These are phyloP conservation scores for Microcebus griseorufus DNA, from an alignment of 2,113 vertebrate species.

Conservation along the genomic window DNA sequence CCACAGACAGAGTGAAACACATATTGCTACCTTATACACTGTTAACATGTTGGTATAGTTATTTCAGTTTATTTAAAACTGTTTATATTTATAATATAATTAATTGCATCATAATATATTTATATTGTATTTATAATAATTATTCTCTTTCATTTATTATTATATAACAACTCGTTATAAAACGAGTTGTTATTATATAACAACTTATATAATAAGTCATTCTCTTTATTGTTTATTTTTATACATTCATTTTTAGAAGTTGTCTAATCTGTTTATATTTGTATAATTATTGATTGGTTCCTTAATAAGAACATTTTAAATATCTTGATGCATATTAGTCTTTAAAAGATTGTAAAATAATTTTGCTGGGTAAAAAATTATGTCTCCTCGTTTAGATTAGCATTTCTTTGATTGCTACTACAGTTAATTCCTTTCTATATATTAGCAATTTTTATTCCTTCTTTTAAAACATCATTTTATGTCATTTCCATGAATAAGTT, in stretches of 20 bases:
- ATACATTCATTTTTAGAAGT: not conserved
- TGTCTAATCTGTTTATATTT: not conserved
- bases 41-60: not conserved
- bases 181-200: too few relatives aligned
- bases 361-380: not conserved
- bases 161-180: not conserved
- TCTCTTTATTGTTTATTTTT: not conserved
- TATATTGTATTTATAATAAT: not conserved
- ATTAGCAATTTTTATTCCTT: not conserved
- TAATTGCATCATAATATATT: not conserved
- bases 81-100: not conserved
- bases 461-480: not conserved
- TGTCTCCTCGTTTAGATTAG: not conserved
- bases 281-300: not conserved
- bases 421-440: not conserved
- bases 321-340: not conserved
- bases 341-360: not conserved
- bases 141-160: not conserved
- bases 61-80: not conserved
- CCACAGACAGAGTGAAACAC: not conserved
- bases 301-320: not conserved
- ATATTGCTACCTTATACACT: not conserved
- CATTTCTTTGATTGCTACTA: not conserved
- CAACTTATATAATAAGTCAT: not conserved
- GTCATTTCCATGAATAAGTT: not conserved